Percentiles rank a stretch among this genome's conserved stretches.
These are phyloP conservation scores for Steatocranus sp. DNA, from an alignment of 2,797 vertebrate species.

Conservation along the genomic window DNA sequence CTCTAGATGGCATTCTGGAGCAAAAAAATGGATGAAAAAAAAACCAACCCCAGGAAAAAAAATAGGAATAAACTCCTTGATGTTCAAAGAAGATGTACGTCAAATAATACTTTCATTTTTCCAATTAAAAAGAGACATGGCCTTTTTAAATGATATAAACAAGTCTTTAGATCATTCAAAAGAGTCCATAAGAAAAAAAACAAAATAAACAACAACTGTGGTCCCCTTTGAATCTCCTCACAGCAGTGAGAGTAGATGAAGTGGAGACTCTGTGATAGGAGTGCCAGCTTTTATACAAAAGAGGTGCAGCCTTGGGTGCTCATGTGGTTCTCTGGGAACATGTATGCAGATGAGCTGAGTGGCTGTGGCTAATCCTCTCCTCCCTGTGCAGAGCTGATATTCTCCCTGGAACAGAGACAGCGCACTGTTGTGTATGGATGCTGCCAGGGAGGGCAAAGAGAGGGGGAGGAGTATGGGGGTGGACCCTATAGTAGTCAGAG, in stretches of 20 bases:
- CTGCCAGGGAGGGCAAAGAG: conserved; percentile 66
- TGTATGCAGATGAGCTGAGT: conserved; percentile 78
- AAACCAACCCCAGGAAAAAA: conserved; percentile 16
- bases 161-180: neutral
- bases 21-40: conserved; percentile 21
- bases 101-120: conserved; percentile 52
- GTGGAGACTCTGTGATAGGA: conserved; percentile 38
- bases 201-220: conserved; percentile 7
- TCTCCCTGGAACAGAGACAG: conserved; percentile 82
- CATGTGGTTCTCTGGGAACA: conserved; percentile 67
- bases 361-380: conserved; percentile 77
- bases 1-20: conserved; percentile 87
- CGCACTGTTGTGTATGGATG: conserved; percentile 74
- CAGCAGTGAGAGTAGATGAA: conserved; percentile 48
- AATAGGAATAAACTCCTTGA: conserved; percentile 41
- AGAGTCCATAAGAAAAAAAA: neutral
- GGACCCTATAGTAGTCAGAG: conserved; percentile 71
- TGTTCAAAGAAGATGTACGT: conserved; percentile 55
- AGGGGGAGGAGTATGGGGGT: conserved; percentile 67
- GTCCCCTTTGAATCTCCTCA: conserved; percentile 51
- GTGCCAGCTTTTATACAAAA: conserved; percentile 59
- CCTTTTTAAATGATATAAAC: neutral
- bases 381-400: conserved; percentile 79
- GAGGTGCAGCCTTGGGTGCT: conserved; percentile 54
- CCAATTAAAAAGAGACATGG: conserved; percentile 30